A percentile compares a stretch with the other conserved stretches of the same genome.
Conservation (phyloP, 1,140 invertebrate genomes). For the Hycleus cichorii region DNA sequence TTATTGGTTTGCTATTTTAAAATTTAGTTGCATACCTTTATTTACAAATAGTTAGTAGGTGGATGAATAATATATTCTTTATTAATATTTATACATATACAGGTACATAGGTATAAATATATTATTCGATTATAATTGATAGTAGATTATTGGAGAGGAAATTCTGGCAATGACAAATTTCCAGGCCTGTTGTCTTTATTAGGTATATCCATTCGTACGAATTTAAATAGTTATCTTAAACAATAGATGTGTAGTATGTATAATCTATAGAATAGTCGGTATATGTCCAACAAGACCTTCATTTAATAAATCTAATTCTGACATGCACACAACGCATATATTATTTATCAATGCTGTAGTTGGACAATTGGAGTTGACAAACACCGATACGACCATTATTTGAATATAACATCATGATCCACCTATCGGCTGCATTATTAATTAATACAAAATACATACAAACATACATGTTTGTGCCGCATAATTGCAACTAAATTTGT, state of each 20-base stretch:
- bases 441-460: constrained; percentile 37
- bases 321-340: constrained; percentile 31
- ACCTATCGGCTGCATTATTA: constrained; percentile 36
- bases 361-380: constrained; percentile 33
- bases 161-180: too few relatives aligned
- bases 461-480: constrained; percentile 33
- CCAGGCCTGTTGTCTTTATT: too few relatives aligned
- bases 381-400: constrained; percentile 33
- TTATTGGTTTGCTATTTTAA: too few relatives aligned
- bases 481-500: constrained; percentile 37
- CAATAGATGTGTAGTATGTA: too few relatives aligned
- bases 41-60: too few relatives aligned
- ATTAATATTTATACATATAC: too few relatives aligned
- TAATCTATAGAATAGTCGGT: too few relatives aligned
- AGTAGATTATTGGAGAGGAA: too few relatives aligned
- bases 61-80: too few relatives aligned
- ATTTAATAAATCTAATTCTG: constrained; percentile 31
- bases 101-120: too few relatives aligned
- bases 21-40: too few relatives aligned
- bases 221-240: constrained; percentile 2
- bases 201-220: background rate
- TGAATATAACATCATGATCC: constrained; percentile 35
- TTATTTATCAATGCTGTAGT: constrained; percentile 29
- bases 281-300: constrained; percentile 22
- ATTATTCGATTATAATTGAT: too few relatives aligned